These are phyloP conservation scores for Bolinopsis microptera DNA, from an alignment of 37 sponge, comb jelly and placozoan species.

Conservation along the genomic window DNA sequence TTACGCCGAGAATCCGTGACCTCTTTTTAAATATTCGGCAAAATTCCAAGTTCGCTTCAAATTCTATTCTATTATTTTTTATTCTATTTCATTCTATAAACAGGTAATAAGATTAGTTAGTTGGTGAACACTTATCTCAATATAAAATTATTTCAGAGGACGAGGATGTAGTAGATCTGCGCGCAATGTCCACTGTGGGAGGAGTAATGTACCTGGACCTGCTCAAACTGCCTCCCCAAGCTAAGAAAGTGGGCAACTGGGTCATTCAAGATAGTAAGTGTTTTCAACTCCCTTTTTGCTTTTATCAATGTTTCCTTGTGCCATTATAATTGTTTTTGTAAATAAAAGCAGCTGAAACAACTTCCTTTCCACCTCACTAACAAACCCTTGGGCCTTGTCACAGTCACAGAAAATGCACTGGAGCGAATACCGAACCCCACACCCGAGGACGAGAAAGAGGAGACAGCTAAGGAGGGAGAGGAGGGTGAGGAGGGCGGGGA, in stretches of 20 bases:
- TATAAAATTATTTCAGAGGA: constrained; percentile 67
- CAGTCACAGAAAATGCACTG: constrained; percentile 31
- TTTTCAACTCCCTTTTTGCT: not conserved
- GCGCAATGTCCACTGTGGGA: constrained; percentile 71
- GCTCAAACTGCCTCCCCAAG: constrained; percentile 78
- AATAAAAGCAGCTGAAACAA: too few relatives aligned
- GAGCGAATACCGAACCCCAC: constrained; percentile 61
- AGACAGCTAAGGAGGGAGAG: constrained; percentile 1
- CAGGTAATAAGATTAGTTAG: not conserved
- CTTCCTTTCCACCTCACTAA: too few relatives aligned
- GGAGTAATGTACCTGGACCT: constrained; percentile 75
- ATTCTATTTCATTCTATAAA: not conserved
- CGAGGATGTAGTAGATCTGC: constrained; percentile 79
- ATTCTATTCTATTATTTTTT: not conserved
- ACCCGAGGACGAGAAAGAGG: constrained; percentile 56
- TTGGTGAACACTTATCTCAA: too few relatives aligned
- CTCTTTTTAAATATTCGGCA: not conserved
- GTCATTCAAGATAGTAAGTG: constrained; percentile 75
- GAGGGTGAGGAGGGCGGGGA: constrained; percentile 54
- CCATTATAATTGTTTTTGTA: too few relatives aligned
- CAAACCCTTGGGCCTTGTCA: too few relatives aligned
- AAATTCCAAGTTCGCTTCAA: not conserved
- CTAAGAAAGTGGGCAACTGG: constrained; percentile 76
- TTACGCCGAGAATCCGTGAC: too few relatives aligned
- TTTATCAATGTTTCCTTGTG: too few relatives aligned